phyloP scores from a whole-genome alignment of 2,797 vertebrate genomes.

The Hozukius guyotensis region DNA sequence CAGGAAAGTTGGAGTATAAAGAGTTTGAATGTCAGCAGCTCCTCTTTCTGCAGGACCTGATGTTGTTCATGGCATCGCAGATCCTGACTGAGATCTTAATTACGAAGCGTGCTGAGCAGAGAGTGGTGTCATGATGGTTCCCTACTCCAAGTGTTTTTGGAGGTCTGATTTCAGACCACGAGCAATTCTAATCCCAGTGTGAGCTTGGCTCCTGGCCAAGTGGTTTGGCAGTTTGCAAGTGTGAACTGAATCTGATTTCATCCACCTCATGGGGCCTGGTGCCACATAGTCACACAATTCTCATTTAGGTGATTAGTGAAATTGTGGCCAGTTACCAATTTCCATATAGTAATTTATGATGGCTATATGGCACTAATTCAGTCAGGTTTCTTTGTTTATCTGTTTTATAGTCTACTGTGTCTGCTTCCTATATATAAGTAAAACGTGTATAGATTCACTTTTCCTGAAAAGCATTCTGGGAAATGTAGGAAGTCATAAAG shows the following conservation, averaged over 20 bases:
- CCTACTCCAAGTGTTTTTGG: neutral
- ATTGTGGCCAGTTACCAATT: neutral
- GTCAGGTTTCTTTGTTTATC: neutral
- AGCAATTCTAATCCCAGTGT: neutral
- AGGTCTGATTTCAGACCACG: neutral
- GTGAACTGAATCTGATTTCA: neutral
- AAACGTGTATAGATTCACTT: neutral
- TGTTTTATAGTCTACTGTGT: neutral
- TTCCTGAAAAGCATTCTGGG: neutral
- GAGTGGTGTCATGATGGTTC: neutral
- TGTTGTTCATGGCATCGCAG: neutral
- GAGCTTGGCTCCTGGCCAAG: neutral
- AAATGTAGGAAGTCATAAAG: neutral
- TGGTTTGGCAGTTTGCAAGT: neutral
- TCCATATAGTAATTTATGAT: neutral
- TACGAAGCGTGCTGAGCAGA: neutral
- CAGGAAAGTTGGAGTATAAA: neutral
- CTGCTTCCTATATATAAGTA: neutral
- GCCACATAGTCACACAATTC: neutral
- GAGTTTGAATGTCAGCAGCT: neutral
- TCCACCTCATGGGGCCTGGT: neutral
- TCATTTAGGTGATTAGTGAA: neutral
- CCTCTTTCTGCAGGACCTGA: neutral
- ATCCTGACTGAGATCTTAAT: conserved; percentile 10
- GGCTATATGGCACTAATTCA: neutral